Conservation (phyloP, 92 coral and sea anemone genomes). For the Chrysogorgia sp. region DNA sequence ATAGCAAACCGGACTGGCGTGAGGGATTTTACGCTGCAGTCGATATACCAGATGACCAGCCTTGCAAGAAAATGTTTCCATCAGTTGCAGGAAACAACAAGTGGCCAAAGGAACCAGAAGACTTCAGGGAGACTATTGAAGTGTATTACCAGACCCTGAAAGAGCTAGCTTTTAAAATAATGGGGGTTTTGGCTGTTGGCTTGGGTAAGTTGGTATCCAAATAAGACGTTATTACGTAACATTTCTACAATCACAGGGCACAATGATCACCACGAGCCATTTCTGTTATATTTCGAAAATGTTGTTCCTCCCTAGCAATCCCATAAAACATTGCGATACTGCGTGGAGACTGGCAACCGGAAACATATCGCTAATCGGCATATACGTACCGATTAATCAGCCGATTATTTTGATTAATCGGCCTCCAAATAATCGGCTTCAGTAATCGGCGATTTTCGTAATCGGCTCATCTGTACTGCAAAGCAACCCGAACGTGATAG, state of each 20-base stretch:
- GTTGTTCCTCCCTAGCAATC: too few species aligned
- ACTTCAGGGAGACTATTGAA: conserved; percentile 47
- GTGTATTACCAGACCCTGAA: conserved; percentile 57
- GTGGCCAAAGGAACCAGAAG: conserved; percentile 54
- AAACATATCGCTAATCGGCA: too few species aligned
- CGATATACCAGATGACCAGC: conserved; percentile 48
- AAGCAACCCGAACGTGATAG: too few species aligned
- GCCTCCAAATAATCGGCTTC: too few species aligned
- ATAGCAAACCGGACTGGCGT: conserved; percentile 71
- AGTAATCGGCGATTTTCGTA: too few species aligned
- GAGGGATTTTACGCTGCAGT: conserved; percentile 77
- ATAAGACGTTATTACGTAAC: not conserved
- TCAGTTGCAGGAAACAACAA: conserved; percentile 64
- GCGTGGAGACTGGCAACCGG: too few species aligned
- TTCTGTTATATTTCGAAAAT: too few species aligned
- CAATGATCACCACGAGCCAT: too few species aligned
- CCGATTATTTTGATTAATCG: too few species aligned
- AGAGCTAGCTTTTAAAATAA: conserved; percentile 60
- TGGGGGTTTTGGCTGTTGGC: conserved; percentile 69
- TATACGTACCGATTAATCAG: too few species aligned
- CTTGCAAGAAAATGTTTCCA: conserved; percentile 54
- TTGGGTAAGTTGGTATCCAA: conserved; percentile 55
- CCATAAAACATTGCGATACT: too few species aligned
- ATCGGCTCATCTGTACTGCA: too few species aligned
- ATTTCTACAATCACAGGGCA: not conserved